phyloP scores from a whole-genome alignment of 2,113 vertebrate genomes.

The Sinocyclocheilus anshuiensis region DNA sequence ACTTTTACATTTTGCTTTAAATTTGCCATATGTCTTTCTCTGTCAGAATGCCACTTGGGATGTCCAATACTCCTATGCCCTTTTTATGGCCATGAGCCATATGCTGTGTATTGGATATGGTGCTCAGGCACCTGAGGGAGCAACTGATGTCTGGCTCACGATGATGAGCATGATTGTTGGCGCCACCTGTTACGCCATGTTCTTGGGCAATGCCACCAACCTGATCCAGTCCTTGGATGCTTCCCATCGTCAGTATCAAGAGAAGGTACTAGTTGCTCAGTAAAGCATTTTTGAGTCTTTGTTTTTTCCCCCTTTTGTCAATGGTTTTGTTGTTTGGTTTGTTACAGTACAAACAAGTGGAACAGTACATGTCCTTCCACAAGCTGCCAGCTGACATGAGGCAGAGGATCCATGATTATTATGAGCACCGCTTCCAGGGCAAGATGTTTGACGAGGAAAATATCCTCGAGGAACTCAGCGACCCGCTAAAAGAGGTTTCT shows the following conservation, averaged over 20 bases:
- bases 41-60: conserved; percentile 93
- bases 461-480: conserved; percentile 94
- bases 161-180: conserved; percentile 97
- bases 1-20: not conserved
- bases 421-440: conserved; percentile 96
- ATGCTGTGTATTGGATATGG: conserved; percentile 87
- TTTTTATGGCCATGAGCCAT: conserved; percentile 86
- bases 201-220: conserved; percentile 92
- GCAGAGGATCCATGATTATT: conserved; percentile 97
- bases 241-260: conserved; percentile 93
- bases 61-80: conserved; percentile 92
- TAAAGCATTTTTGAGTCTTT: not conserved
- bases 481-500: conserved; percentile 93
- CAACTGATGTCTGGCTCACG: conserved; percentile 95
- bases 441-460: conserved; percentile 98
- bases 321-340: conserved; percentile 53
- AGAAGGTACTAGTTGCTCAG: conserved; percentile 83
- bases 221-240: conserved; percentile 97
- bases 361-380: conserved; percentile 99
- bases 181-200: conserved; percentile 87
- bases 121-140: conserved; percentile 87
- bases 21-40: not conserved
- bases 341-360: conserved; percentile 95
- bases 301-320: conserved; percentile 14
- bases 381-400: conserved; percentile 94